These are phyloP conservation scores for Nansenia antarctica DNA, from an alignment of 2,113 vertebrate genomes.

Conservation along the genomic window DNA sequence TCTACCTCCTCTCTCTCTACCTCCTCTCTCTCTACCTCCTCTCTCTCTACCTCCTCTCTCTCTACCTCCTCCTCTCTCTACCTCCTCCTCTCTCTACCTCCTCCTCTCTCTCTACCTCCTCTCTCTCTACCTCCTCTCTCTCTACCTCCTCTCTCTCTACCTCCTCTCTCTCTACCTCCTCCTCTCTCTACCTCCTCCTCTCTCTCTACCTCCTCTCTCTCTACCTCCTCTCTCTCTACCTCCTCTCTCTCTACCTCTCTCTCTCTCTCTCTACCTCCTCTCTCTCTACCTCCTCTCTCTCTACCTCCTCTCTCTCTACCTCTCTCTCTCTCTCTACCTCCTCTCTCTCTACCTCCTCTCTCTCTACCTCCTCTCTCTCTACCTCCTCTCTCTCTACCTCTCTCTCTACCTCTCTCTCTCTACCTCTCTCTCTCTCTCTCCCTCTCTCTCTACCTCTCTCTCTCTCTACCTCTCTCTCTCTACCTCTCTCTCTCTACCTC, in stretches of 20 bases:
- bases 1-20: slow-evolving; percentile 1
- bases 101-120: not conserved
- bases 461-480: not conserved
- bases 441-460: not conserved
- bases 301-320: slow-evolving; percentile 8
- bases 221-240: slow-evolving; percentile 4
- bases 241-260: not conserved
- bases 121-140: slow-evolving; percentile 5
- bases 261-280: not conserved
- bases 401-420: slow-evolving; percentile 9
- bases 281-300: not conserved
- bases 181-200: not conserved
- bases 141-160: not conserved
- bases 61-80: too few species aligned
- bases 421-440: not conserved
- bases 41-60: not conserved
- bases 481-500: slow-evolving; percentile 7
- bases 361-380: not conserved
- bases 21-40: slow-evolving; percentile 4
- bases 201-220: slow-evolving; percentile 6
- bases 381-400: not conserved
- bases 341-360: not conserved
- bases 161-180: not conserved
- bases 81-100: too few species aligned
- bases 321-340: slow-evolving; percentile 5